Evolutionary conservation across 2,113 vertebrate species (phyloP).

Genomic region (Hylia prasina): DNA sequence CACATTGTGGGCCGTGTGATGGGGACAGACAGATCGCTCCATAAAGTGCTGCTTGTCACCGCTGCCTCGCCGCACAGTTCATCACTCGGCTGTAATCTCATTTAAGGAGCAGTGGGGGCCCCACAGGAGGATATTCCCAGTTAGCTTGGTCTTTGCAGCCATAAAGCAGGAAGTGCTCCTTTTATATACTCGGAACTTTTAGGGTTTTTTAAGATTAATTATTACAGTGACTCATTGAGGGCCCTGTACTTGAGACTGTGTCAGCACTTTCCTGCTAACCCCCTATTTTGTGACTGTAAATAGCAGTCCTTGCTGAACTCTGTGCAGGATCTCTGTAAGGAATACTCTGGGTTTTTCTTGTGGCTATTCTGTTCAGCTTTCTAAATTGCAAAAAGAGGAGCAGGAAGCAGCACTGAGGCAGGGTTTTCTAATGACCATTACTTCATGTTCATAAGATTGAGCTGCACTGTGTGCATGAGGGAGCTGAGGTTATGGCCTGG

Average conservation of each 20-base stretch:
- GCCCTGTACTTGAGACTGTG: background rate
- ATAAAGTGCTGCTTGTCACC: conserved; percentile 79
- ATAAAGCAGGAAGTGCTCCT: conserved; percentile 75
- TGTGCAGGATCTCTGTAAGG: background rate
- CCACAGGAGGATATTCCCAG: conserved; percentile 73
- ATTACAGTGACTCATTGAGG: conserved; percentile 34
- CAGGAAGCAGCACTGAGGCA: too few species aligned
- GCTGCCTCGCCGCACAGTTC: conserved; percentile 52
- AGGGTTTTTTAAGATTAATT: conserved; percentile 72
- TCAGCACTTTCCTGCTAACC: conserved; percentile 41
- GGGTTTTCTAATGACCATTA: background rate
- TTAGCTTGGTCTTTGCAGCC: conserved; percentile 76
- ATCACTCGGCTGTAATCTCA: conserved; percentile 77
- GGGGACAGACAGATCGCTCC: conserved; percentile 77
- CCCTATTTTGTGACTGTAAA: background rate
- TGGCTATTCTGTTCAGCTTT: background rate
- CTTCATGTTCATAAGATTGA: background rate
- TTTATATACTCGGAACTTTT: conserved; percentile 76
- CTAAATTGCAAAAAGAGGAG: background rate
- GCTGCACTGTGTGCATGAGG: background rate
- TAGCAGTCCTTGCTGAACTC: background rate
- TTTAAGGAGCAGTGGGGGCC: conserved; percentile 72
- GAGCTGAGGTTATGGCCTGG: background rate
- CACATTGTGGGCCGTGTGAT: conserved; percentile 69
- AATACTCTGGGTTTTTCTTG: background rate